Conservation (phyloP, 2,797 vertebrate species). For the Lutjanus argentimaculatus region DNA sequence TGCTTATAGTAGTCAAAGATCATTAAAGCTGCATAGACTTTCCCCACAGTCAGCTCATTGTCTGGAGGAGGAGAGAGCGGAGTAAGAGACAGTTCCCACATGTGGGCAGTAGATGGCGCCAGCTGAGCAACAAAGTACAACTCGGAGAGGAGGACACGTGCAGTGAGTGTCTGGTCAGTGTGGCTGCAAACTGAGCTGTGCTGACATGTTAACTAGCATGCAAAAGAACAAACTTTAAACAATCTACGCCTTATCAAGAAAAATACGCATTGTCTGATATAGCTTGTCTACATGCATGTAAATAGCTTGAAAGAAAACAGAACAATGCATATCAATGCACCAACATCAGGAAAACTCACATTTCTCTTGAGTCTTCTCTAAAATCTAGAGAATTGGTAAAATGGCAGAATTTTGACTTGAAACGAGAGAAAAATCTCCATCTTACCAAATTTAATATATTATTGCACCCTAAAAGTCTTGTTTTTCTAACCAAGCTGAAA, state of each 20-base stretch:
- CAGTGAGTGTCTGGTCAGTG: background rate
- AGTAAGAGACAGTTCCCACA: background rate
- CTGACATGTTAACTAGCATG: background rate
- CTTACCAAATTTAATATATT: background rate
- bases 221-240: background rate
- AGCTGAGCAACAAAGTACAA: slow-evolving; percentile 30
- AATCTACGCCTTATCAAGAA: background rate
- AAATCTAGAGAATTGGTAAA: background rate
- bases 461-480: background rate
- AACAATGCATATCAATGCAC: background rate
- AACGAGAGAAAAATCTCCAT: background rate
- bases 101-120: slow-evolving; percentile 62
- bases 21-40: slow-evolving; percentile 98
- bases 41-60: slow-evolving; percentile 97
- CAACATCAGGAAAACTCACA: background rate
- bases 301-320: background rate
- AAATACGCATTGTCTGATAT: background rate
- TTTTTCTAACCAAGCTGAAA: background rate
- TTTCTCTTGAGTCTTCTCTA: background rate
- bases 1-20: slow-evolving; percentile 99
- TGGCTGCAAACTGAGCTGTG: background rate
- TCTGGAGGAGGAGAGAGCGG: slow-evolving; percentile 78
- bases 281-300: background rate
- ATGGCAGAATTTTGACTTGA: background rate
- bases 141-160: background rate